Percentiles rank a stretch among this genome's conserved stretches.
phyloP scores from a whole-genome alignment of 2,888 invertebrate genomes.

The Taphrorychus bicolor region DNA sequence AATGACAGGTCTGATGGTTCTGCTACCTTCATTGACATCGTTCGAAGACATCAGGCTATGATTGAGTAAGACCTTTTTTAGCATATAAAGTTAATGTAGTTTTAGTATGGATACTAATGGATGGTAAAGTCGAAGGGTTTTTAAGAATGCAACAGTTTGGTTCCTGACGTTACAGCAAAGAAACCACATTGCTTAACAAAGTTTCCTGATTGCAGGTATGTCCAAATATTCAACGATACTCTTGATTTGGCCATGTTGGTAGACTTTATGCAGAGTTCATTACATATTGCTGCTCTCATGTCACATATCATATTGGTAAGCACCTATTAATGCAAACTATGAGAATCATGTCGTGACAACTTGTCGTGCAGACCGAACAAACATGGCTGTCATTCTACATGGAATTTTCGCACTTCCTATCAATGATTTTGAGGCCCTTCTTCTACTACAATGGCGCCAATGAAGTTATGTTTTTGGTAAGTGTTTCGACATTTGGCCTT shows the following conservation, averaged over 20 bases:
- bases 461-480: conserved; percentile 42
- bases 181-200: too few relatives aligned
- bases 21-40: neutral
- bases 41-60: neutral
- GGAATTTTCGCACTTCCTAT: conserved; percentile 27
- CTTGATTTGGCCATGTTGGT: conserved; percentile 12
- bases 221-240: conserved; percentile 15
- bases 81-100: too few relatives aligned
- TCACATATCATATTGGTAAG: conserved; percentile 22
- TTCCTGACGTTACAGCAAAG: too few relatives aligned
- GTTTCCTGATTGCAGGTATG: conserved; percentile 18
- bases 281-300: conserved; percentile 21
- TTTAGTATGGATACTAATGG: too few relatives aligned
- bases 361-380: neutral
- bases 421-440: conserved; percentile 43
- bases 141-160: too few relatives aligned
- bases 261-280: conserved; percentile 23
- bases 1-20: neutral
- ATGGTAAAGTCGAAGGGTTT: too few relatives aligned
- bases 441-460: conserved; percentile 45
- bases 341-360: neutral
- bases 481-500: conserved; percentile 2
- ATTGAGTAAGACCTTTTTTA: neutral
- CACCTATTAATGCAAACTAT: neutral
- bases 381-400: neutral